Conservation (phyloP, 2,797 vertebrate genomes). For the Cossypha polioptera region DNA sequence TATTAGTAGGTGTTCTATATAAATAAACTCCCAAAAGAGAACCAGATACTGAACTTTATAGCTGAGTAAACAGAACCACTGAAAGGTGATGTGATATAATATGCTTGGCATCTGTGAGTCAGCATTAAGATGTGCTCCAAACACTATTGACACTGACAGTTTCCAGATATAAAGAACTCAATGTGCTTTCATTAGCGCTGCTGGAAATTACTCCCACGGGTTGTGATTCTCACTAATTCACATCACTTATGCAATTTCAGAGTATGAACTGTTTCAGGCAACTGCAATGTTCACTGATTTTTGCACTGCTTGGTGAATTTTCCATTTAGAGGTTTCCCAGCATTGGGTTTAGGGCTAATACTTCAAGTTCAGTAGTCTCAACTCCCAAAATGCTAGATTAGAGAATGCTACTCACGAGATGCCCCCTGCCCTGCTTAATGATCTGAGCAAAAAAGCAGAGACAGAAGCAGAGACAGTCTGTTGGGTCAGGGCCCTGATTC, state of each 20-base stretch:
- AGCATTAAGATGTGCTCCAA: constrained; percentile 23
- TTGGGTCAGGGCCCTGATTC: not conserved
- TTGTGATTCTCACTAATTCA: not conserved
- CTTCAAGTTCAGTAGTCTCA: not conserved
- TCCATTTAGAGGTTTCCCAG: not conserved
- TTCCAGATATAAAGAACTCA: constrained; percentile 21
- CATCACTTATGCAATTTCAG: constrained; percentile 28
- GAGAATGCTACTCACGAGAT: not conserved
- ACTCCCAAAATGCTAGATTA: not conserved
- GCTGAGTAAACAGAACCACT: constrained; percentile 19
- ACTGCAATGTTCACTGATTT: not conserved
- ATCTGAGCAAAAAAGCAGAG: not conserved
- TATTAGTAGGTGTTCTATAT: not conserved
- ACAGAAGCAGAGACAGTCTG: not conserved
- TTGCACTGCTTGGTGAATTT: not conserved
- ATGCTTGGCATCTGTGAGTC: constrained; percentile 3
- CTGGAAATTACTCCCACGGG: constrained; percentile 39
- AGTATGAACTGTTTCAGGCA: not conserved
- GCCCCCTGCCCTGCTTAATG: constrained; percentile 4
- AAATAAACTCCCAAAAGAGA: not conserved
- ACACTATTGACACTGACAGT: not conserved
- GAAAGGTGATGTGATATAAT: constrained; percentile 15
- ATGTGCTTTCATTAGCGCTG: not conserved
- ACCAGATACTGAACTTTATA: constrained; percentile 19
- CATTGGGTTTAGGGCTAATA: not conserved